phyloP scores from a whole-genome alignment of 1,140 invertebrate species.

The Saccostrea cuccullata region DNA sequence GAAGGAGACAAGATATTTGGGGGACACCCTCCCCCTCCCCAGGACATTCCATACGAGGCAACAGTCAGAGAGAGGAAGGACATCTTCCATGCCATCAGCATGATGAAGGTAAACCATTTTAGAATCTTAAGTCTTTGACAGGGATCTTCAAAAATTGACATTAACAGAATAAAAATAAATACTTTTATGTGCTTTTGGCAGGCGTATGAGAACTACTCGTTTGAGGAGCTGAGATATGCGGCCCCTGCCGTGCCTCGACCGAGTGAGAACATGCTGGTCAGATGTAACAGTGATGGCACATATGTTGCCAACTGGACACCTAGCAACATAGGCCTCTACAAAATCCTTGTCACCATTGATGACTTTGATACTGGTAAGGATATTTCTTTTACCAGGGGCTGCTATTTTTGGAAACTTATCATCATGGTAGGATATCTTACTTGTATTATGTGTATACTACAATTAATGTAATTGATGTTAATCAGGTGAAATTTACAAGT shows the following conservation, averaged over 20 bases:
- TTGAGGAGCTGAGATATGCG: slow-evolving; percentile 94
- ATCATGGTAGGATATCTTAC: not conserved
- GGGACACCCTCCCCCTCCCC: slow-evolving; percentile 84
- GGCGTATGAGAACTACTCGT: slow-evolving; percentile 95
- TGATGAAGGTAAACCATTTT: slow-evolving; percentile 89
- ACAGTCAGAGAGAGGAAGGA: slow-evolving; percentile 93
- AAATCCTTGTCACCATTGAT: slow-evolving; percentile 92
- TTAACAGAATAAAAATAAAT: too few species aligned
- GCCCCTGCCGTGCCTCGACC: slow-evolving; percentile 87
- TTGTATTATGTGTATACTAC: too few species aligned
- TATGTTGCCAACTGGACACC: slow-evolving; percentile 96
- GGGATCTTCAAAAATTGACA: too few species aligned
- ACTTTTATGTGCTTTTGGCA: too few species aligned
- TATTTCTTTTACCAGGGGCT: not conserved
- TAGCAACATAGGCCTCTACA: slow-evolving; percentile 91
- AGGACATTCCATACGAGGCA: slow-evolving; percentile 91
- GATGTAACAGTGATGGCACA: slow-evolving; percentile 90
- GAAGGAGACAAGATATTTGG: slow-evolving; percentile 84
- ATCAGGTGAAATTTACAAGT: slow-evolving; percentile 83
- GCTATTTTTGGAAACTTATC: not conserved
- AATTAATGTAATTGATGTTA: slow-evolving; percentile 31
- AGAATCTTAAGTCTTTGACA: too few species aligned
- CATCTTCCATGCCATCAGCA: slow-evolving; percentile 94
- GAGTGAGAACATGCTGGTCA: slow-evolving; percentile 91
- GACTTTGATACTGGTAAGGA: slow-evolving; percentile 89